These are phyloP conservation scores for Kryphioiulus occultus DNA, from an alignment of 2,888 invertebrate species.

Conservation along the genomic window DNA sequence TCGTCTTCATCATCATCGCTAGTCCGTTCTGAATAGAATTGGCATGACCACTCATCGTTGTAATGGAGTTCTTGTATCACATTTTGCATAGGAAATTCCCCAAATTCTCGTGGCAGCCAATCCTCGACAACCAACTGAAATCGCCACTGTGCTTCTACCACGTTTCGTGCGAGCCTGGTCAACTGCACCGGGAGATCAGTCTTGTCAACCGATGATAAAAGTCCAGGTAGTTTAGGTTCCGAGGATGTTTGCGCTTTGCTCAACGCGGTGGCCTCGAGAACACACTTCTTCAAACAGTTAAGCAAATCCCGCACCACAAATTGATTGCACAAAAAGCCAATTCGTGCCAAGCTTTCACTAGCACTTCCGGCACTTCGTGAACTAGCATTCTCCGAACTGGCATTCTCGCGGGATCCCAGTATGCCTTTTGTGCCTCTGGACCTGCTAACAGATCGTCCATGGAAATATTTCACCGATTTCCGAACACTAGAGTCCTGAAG, in stretches of 20 bases:
- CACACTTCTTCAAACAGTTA: constrained; percentile 11
- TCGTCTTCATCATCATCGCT: constrained; percentile 44
- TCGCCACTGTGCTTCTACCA: constrained; percentile 48
- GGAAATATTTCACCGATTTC: neutral
- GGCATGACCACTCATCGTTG: neutral
- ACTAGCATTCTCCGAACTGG: constrained; percentile 25
- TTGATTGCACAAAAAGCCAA: constrained; percentile 47
- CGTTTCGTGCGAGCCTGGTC: neutral
- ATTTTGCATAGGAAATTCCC: neutral
- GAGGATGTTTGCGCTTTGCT: neutral
- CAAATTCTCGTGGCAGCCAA: neutral
- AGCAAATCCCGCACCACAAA: constrained; percentile 43
- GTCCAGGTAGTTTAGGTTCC: neutral
- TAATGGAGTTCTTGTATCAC: neutral
- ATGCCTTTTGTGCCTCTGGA: neutral
- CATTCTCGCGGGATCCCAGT: neutral
- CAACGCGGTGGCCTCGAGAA: neutral
- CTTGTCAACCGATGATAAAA: neutral
- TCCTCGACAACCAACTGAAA: constrained; percentile 40
- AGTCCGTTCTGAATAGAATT: neutral
- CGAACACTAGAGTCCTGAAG: neutral
- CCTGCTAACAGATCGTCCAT: neutral
- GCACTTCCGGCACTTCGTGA: constrained; percentile 24
- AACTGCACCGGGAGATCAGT: neutral
- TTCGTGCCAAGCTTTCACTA: neutral